Evolutionary conservation across 2,888 invertebrate genomes (phyloP), one percentile per base, ranked within the genome.

Genomic region (Hermaeophaga mercurialis): DNA sequence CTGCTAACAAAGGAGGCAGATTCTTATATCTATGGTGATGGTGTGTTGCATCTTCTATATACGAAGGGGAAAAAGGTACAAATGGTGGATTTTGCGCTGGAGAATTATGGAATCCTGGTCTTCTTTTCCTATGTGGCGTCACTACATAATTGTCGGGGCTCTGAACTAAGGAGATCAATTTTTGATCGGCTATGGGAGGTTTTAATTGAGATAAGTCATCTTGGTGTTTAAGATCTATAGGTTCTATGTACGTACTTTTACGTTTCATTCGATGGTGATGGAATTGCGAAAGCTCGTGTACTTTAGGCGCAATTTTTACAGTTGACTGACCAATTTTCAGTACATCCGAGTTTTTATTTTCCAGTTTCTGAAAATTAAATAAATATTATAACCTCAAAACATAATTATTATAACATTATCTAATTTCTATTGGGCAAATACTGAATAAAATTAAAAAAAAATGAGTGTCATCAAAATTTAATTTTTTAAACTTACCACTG

Each of bases 21-120:
- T 69, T 76, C 56, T 85, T 83, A 68, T 86, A 84, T 64, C 87
- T 80, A 64, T 83, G 83, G 63, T 82, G 82, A 63, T 84, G 76
- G 62, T 84, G 82, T 12, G 82, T 80, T 71, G 87, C 83, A 72
- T 89, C 89, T 74, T 89, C 89, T 66, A 89, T 80, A 71, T 89
- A 87, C 65, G 87, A 87, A 52, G 88, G 88, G 65, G 87, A 86
- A 73, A 90, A 91, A 56, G 91, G 90, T 63, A 91, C 90, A 72
- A 92, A 92, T 31, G 92, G 90, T 59, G 91, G 90, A 78, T 92
- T 91, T 73, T 92, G 91, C 61, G 90, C 89, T 14, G 92, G 91
- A 26, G 91, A 89, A 72, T 91, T 91, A 75, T 91, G 91, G 70
- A 93, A 93, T 46, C 92, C 92, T 1, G 91, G 91, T 73, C 91